These are phyloP conservation scores for Mungos mungo DNA, from an alignment of 2,113 vertebrate genomes.

Conservation along the genomic window DNA sequence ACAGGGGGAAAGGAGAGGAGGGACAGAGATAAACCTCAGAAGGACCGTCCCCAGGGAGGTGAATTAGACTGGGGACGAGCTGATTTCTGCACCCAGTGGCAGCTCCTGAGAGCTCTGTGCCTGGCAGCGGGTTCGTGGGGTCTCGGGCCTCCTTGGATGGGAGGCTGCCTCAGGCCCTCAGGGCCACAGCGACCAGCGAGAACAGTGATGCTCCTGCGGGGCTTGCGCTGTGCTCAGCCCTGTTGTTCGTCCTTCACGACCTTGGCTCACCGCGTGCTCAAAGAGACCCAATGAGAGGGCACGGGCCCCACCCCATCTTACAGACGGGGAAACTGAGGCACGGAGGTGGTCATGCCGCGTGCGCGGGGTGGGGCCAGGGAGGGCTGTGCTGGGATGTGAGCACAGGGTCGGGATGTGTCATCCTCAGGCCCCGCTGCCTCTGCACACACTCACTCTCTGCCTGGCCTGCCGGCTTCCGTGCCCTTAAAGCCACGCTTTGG, in stretches of 20 bases:
- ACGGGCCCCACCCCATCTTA: fast-evolving
- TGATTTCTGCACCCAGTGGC: background rate
- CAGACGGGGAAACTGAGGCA: background rate
- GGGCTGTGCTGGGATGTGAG: fast-evolving
- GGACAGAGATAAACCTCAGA: background rate
- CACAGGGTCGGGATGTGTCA: fast-evolving
- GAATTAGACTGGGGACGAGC: background rate
- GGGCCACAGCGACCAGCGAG: fast-evolving
- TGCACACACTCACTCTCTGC: background rate
- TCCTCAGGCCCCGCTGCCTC: fast-evolving
- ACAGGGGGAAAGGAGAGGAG: background rate
- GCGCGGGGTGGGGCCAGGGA: background rate
- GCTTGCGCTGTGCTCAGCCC: fast-evolving
- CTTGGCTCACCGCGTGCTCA: fast-evolving
- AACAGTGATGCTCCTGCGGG: fast-evolving
- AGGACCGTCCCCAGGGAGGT: fast-evolving
- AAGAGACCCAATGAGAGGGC: fast-evolving
- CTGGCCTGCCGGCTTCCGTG: fast-evolving
- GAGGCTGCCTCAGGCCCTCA: background rate
- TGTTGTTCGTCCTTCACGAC: fast-evolving
- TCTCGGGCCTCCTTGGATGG: fast-evolving
- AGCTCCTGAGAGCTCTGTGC: background rate
- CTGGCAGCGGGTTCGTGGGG: fast-evolving
- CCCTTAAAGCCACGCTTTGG: background rate
- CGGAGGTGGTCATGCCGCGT: fast-evolving